phyloP scores from a whole-genome alignment of 2,888 invertebrate genomes.

The Tiphia femorata region DNA sequence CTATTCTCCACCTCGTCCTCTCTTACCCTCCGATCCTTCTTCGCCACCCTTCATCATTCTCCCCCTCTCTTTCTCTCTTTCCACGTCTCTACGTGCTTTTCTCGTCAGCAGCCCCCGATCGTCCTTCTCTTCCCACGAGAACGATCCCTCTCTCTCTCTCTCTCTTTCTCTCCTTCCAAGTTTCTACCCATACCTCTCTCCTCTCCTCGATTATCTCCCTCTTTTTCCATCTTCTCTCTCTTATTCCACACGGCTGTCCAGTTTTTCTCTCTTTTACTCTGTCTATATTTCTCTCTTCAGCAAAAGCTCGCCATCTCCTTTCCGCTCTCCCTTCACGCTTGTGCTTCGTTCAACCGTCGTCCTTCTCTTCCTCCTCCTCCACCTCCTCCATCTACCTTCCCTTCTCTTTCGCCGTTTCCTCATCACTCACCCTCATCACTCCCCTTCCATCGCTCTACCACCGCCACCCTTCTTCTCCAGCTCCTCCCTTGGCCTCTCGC shows the following conservation, averaged over 20 bases:
- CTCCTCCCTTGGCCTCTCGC: background rate
- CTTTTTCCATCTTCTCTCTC: too few species aligned
- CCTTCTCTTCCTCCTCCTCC: background rate
- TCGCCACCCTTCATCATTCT: conserved; percentile 6
- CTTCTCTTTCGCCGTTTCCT: background rate
- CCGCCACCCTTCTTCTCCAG: background rate
- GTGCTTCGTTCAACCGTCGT: too few species aligned
- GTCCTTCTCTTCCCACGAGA: background rate
- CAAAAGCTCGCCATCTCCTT: too few species aligned
- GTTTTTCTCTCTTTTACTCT: too few species aligned
- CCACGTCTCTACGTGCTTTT: background rate
- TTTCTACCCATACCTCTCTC: conserved; percentile 7
- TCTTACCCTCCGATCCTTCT: conserved; percentile 16
- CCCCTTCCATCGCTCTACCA: background rate
- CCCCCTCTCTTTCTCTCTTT: background rate
- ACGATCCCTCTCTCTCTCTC: background rate
- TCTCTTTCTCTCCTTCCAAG: conserved; percentile 6
- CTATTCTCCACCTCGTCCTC: conserved; percentile 15
- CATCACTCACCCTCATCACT: background rate
- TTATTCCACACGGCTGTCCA: too few species aligned
- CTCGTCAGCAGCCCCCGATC: background rate
- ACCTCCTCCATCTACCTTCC: background rate
- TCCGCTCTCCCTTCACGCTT: too few species aligned
- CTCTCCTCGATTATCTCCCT: background rate
- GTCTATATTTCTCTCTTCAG: too few species aligned